Percentiles rank a stretch among this genome's conserved stretches.
Conservation (phyloP, 2,797 vertebrate genomes). For the Ctenochaetus hawaiiensis region DNA sequence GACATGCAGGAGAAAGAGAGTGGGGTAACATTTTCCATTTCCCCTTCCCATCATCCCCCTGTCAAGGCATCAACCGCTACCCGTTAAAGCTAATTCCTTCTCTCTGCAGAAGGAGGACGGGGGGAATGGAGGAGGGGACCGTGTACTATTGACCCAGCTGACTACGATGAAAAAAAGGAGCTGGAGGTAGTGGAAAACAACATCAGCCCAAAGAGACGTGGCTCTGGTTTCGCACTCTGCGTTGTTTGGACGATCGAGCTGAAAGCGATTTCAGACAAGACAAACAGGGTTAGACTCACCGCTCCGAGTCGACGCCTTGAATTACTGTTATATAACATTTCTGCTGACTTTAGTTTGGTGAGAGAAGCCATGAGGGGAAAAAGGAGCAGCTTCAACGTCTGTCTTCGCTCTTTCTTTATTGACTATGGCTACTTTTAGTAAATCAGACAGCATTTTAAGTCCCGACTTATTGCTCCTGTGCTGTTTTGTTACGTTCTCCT, state of each 20-base stretch:
- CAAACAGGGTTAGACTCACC: constrained; percentile 31
- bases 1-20: constrained; percentile 43
- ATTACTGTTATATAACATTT: constrained; percentile 43
- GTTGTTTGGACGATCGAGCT: constrained; percentile 32
- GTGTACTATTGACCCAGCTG: constrained; percentile 71
- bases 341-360: constrained; percentile 17
- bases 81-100: constrained; percentile 56
- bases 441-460: background rate
- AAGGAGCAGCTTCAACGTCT: constrained; percentile 14
- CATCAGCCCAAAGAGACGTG: constrained; percentile 33
- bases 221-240: constrained; percentile 49
- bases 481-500: background rate
- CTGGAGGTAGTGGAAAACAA: constrained; percentile 70
- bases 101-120: constrained; percentile 44
- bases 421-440: background rate
- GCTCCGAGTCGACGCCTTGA: constrained; percentile 11
- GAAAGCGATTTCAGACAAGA: constrained; percentile 33
- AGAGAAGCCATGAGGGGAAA: background rate
- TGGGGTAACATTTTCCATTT: constrained; percentile 84
- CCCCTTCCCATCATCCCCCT: constrained; percentile 71
- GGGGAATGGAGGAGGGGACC: constrained; percentile 31
- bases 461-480: background rate
- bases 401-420: constrained; percentile 1
- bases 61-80: constrained; percentile 62
- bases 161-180: constrained; percentile 36